phyloP scores from a whole-genome alignment of 2,888 invertebrate genomes.

The Gastrophysa polygoni region DNA sequence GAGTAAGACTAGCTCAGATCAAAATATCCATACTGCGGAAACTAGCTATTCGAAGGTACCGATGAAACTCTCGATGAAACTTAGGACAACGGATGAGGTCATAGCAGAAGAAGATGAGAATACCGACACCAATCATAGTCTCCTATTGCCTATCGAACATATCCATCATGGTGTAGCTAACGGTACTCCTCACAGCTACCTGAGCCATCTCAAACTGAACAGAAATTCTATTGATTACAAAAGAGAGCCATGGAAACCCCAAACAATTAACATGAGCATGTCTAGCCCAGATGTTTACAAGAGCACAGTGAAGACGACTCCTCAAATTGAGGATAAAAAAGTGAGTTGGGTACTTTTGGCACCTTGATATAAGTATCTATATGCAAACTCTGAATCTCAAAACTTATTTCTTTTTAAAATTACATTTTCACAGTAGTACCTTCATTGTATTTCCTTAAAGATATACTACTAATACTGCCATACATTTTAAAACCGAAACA shows the following conservation, averaged over 20 bases:
- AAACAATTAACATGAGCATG: conserved; percentile 78
- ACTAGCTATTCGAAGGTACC: conserved; percentile 57
- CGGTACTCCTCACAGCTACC: conserved; percentile 64
- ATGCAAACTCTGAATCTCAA: too few species aligned
- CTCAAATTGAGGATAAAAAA: conserved; percentile 75
- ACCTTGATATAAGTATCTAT: too few species aligned
- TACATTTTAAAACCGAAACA: too few species aligned
- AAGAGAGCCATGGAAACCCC: conserved; percentile 81
- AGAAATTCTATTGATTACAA: conserved; percentile 84
- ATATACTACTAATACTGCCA: too few species aligned
- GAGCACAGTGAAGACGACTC: conserved; percentile 83
- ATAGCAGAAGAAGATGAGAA: conserved; percentile 25
- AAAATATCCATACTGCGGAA: conserved; percentile 59
- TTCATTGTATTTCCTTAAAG: too few species aligned
- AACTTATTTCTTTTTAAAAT: too few species aligned
- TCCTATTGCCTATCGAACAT: conserved; percentile 40
- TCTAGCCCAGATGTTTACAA: conserved; percentile 89
- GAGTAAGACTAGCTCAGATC: conserved; percentile 68
- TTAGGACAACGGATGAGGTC: conserved; percentile 55
- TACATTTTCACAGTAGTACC: too few species aligned
- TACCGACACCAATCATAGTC: conserved; percentile 29
- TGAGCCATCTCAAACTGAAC: conserved; percentile 73
- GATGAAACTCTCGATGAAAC: conserved; percentile 69
- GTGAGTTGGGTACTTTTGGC: too few species aligned
- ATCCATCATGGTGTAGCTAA: conserved; percentile 47